Percentiles rank a stretch among this genome's conserved stretches.
These are phyloP conservation scores for Eubasilissa splendida DNA, from an alignment of 2,888 invertebrate genomes.

Conservation along the genomic window DNA sequence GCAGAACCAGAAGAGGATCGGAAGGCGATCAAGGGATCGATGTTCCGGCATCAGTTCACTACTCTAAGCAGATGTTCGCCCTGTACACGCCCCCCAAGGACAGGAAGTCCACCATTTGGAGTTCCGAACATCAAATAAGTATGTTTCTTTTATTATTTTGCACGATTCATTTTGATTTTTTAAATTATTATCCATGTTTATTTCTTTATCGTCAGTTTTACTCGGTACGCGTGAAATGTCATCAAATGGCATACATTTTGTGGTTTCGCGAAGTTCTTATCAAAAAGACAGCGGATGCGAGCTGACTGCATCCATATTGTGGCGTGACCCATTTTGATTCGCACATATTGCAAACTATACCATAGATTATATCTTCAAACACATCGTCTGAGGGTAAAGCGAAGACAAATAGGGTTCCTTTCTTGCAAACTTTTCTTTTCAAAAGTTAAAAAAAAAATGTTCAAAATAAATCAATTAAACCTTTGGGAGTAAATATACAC, in stretches of 20 bases:
- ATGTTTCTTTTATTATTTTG: slow-evolving; percentile 61
- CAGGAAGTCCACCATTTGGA: slow-evolving; percentile 64
- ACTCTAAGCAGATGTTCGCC: slow-evolving; percentile 63
- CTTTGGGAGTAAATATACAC: no score
- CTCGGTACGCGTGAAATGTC: not conserved
- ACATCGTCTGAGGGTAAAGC: not conserved
- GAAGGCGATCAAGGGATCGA: slow-evolving; percentile 66
- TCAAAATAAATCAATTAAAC: no score
- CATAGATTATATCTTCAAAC: not conserved
- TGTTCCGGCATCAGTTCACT: slow-evolving; percentile 17
- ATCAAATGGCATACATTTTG: not conserved
- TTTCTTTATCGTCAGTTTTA: no score
- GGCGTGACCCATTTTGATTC: not conserved
- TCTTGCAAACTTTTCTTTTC: no score
- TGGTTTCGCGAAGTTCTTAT: slow-evolving; percentile 4
- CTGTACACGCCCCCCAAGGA: slow-evolving; percentile 72
- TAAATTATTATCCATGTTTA: not conserved
- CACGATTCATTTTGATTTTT: slow-evolving; percentile 21
- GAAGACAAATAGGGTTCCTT: not conserved
- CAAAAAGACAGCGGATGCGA: slow-evolving; percentile 3
- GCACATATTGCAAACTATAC: not conserved
- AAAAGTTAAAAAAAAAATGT: no score
- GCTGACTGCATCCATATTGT: not conserved
- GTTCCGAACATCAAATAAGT: slow-evolving; percentile 62
- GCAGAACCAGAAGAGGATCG: slow-evolving; percentile 67